phyloP scores from a whole-genome alignment of 2,888 invertebrate genomes.

The Drosophila lacicola region DNA sequence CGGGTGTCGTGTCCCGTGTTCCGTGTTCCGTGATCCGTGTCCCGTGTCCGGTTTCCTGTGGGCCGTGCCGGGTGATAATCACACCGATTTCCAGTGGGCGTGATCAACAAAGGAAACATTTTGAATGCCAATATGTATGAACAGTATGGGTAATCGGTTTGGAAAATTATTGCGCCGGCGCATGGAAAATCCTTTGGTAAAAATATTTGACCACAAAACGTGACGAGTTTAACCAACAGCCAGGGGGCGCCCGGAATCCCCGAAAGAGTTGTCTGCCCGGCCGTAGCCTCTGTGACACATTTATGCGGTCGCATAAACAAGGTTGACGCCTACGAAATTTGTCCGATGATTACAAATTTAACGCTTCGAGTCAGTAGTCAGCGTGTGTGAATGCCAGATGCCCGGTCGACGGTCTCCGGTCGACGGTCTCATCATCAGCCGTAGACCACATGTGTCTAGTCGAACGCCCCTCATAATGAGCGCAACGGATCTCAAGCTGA shows the following conservation, averaged over 20 bases:
- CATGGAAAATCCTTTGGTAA: constrained; percentile 70
- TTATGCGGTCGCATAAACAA: constrained; percentile 78
- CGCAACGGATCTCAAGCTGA: constrained; percentile 36
- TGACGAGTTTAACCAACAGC: constrained; percentile 78
- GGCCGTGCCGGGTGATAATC: constrained; percentile 65
- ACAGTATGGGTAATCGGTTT: not conserved
- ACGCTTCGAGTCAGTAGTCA: constrained; percentile 45
- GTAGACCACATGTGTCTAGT: constrained; percentile 54
- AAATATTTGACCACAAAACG: constrained; percentile 69
- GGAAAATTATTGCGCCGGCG: constrained; percentile 68
- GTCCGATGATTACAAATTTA: constrained; percentile 48
- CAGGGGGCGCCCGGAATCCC: constrained; percentile 63
- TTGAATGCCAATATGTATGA: constrained; percentile 33
- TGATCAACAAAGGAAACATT: constrained; percentile 30
- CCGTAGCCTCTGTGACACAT: constrained; percentile 65
- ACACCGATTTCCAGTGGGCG: constrained; percentile 45
- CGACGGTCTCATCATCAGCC: constrained; percentile 49
- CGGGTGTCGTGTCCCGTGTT: constrained; percentile 41
- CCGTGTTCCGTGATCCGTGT: constrained; percentile 15
- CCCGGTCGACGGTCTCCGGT: constrained; percentile 20
- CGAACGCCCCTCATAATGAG: constrained; percentile 77
- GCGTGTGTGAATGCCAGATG: constrained; percentile 59
- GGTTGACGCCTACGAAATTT: constrained; percentile 78
- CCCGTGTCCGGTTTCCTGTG: constrained; percentile 34
- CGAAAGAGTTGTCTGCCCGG: constrained; percentile 65